Base-by-base conservation (phyloP, 2,888 invertebrate genomes). In the Melikaiella ostensackeni region DNA sequence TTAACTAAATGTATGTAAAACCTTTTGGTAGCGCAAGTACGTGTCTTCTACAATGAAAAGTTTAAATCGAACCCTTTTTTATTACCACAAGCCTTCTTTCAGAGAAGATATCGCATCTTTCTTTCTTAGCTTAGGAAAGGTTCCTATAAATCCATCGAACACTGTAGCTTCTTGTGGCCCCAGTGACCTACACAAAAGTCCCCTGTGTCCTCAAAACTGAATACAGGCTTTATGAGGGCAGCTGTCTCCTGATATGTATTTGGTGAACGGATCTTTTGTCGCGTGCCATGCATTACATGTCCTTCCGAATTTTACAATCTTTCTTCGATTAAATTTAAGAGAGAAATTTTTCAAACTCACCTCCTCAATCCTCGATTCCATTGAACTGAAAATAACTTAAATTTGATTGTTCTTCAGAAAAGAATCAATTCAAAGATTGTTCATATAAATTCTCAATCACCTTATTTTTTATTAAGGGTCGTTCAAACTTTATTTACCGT, bases 221-320 rank as follows among this genome's bases (percentile, higher is more conserved):
- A 79, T 79, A 66, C 76, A 76, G 75, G 70, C 78, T 83, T 83
- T 83, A 82, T 80, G 70, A 80, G 70, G 82, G 80, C 86, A 84
- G 85, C 84, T 86, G 84, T 83, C 79, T 77, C 76, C 78, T 82
- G 83, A 86, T 84, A 82, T 79, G 75, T 84, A 79, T 82, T 77
- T 79, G 75, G 74, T 81, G 80, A 85, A 85, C 77, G 82, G 79
- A 79, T 81, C 83, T 82, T 80, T 85, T 85, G 84, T 86, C 84
- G 82, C 84, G 84, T 83, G 84, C 83, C 80, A 79, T 80, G 81
- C 76, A 35, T 78, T 70, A 64, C n/a, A 66, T 75, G 76, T 77
- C 74, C 62, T 77, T 76, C 63, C 33, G 66, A 78, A 77, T 78
- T 78, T 80, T 76, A 80, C 57, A 73, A 75, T 64, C 6, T 64